These are phyloP conservation scores for Hermatobates lingyangjiaoensis DNA, from an alignment of 1,140 invertebrate species.

Conservation along the genomic window DNA sequence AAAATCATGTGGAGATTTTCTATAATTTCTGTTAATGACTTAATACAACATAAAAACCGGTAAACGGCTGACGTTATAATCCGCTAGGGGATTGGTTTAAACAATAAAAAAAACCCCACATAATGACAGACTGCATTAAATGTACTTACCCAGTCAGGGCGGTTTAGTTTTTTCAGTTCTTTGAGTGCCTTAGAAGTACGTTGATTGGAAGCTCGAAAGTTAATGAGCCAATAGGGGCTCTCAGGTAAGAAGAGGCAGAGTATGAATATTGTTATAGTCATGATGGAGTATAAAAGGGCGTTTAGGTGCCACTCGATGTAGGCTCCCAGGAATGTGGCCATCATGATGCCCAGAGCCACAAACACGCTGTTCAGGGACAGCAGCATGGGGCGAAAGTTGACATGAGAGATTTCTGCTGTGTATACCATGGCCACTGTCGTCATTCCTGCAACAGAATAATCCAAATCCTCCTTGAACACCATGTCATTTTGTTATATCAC, in stretches of 20 bases:
- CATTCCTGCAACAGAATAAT: too few species aligned
- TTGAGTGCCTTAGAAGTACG: not conserved
- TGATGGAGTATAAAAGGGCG: conserved; percentile 24
- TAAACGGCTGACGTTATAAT: too few species aligned
- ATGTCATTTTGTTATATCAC: too few species aligned
- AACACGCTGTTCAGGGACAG: conserved; percentile 32
- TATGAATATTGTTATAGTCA: conserved; percentile 22
- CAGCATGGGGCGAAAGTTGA: conserved; percentile 29
- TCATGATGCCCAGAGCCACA: conserved; percentile 28
- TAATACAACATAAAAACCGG: too few species aligned
- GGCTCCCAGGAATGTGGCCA: conserved; percentile 22
- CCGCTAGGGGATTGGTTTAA: too few species aligned
- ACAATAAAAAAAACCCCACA: too few species aligned
- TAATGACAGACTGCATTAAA: too few species aligned
- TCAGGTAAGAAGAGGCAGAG: conserved; percentile 29
- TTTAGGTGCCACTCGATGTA: conserved; percentile 28
- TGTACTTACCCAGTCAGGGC: conserved; percentile 5
- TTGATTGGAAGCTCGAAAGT: conserved; percentile 12
- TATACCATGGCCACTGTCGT: conserved; percentile 32
- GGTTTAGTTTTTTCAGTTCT: conserved; percentile 1
- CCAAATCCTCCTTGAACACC: too few species aligned
- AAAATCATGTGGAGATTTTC: too few species aligned
- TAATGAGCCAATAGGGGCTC: conserved; percentile 34
- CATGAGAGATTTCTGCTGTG: conserved; percentile 34
- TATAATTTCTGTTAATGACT: too few species aligned